Evolutionary conservation across 2,797 vertebrate species (phyloP).

Genomic region (Chiloscyllium punctatum): DNA sequence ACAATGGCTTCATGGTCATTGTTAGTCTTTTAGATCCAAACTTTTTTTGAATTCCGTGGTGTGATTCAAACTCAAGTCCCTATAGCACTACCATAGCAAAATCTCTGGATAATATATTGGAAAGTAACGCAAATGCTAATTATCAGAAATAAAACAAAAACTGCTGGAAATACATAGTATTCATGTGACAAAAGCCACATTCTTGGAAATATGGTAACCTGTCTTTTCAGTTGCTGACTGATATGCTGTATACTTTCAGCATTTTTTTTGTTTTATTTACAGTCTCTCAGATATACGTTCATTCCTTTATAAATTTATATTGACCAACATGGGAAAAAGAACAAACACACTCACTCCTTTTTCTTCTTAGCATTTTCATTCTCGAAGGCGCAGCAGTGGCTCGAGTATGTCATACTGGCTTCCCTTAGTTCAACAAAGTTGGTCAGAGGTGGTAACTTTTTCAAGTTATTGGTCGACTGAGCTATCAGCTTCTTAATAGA

Average conservation of each 20-base stretch:
- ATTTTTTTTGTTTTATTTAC: not conserved
- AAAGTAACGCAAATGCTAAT: not conserved
- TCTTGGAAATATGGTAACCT: conserved; percentile 26
- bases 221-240: not conserved
- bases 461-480: conserved; percentile 69
- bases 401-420: conserved; percentile 84
- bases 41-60: too few species aligned
- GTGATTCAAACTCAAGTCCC: too few species aligned
- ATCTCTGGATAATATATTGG: conserved; percentile 41
- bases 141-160: conserved; percentile 1
- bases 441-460: conserved; percentile 81
- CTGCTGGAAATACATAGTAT: conserved; percentile 12
- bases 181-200: conserved; percentile 44
- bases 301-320: conserved; percentile 39
- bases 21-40: too few species aligned
- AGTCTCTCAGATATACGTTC: conserved; percentile 41
- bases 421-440: conserved; percentile 68
- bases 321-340: not conserved
- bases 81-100: not conserved
- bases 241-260: not conserved
- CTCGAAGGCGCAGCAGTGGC: conserved; percentile 92
- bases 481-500: conserved; percentile 75
- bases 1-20: too few species aligned
- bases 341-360: conserved; percentile 56
- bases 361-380: conserved; percentile 69